Conservation (phyloP, 1,140 invertebrate species). For the Aricia agestis region DNA sequence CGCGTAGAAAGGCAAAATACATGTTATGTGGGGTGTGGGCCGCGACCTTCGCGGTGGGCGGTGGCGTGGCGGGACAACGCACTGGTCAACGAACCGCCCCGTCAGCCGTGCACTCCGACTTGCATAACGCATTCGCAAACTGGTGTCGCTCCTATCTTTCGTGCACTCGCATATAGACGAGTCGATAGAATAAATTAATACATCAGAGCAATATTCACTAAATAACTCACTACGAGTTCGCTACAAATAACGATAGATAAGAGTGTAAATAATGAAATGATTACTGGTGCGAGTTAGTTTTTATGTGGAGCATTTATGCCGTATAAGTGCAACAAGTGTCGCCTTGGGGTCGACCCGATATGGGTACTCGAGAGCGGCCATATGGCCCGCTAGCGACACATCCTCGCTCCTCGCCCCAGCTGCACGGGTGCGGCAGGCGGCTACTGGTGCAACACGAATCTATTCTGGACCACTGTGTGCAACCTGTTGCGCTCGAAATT, state of each 20-base stretch:
- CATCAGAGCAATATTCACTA: not conserved
- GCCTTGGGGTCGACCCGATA: conserved; percentile 70
- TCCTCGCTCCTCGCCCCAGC: conserved; percentile 52
- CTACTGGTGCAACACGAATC: conserved; percentile 38
- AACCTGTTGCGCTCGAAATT: conserved; percentile 24
- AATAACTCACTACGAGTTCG: not conserved
- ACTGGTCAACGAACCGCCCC: conserved; percentile 70
- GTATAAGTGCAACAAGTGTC: conserved; percentile 74
- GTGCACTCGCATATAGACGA: conserved; percentile 34
- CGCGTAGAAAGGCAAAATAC: conserved; percentile 28
- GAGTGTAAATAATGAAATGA: conserved; percentile 48
- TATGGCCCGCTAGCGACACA: conserved; percentile 64
- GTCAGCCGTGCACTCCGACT: conserved; percentile 42
- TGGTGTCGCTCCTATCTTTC: conserved; percentile 48
- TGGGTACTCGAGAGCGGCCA: conserved; percentile 58
- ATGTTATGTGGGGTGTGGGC: conserved; percentile 42
- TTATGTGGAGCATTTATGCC: conserved; percentile 67
- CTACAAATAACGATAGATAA: conserved; percentile 22
- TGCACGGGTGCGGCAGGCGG: conserved; percentile 35
- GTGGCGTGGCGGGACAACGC: conserved; percentile 58
- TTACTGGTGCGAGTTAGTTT: conserved; percentile 37
- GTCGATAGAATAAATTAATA: not conserved
- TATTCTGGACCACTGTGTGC: conserved; percentile 38
- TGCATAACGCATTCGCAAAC: conserved; percentile 64
- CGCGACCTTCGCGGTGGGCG: conserved; percentile 69